Evolutionary conservation across 2,797 vertebrate genomes (phyloP).

Genomic region (Mus caroli): DNA sequence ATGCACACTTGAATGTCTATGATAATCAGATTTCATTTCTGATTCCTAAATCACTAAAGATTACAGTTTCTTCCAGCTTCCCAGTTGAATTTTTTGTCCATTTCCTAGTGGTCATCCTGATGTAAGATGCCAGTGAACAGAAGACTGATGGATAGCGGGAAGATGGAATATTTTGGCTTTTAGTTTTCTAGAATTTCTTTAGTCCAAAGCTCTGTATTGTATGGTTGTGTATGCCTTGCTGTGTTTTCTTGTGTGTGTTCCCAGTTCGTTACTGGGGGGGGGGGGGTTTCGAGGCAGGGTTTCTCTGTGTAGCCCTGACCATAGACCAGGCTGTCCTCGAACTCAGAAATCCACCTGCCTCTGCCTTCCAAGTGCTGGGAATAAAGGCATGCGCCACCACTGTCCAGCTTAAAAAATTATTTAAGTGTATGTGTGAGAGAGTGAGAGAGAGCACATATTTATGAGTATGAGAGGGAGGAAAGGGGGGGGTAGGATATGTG

Average conservation of each 20-base stretch:
- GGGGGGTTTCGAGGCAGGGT: too few species aligned
- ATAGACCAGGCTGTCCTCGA: too few species aligned
- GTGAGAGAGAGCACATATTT: not conserved
- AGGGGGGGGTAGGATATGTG: not conserved
- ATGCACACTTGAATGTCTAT: not conserved
- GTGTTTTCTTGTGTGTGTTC: not conserved
- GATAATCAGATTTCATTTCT: constrained; percentile 26
- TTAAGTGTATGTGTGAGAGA: too few species aligned
- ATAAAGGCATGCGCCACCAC: too few species aligned
- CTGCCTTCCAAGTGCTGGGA: too few species aligned
- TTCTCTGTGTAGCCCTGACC: too few species aligned
- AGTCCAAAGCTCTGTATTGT: not conserved
- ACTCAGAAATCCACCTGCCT: too few species aligned
- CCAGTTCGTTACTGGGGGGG: not conserved
- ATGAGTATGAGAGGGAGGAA: not conserved
- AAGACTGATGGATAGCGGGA: not conserved
- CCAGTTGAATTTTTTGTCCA: not conserved
- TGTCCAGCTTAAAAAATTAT: too few species aligned
- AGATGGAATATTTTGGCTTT: constrained; percentile 6
- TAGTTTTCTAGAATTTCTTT: constrained; percentile 44
- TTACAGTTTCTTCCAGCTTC: not conserved
- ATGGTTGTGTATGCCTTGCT: not conserved
- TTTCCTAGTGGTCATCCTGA: constrained; percentile 30
- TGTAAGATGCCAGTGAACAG: constrained; percentile 16
- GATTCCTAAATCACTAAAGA: not conserved